These are phyloP conservation scores for Megalonaias nervosa DNA, from an alignment of 1,140 invertebrate species.

Conservation along the genomic window DNA sequence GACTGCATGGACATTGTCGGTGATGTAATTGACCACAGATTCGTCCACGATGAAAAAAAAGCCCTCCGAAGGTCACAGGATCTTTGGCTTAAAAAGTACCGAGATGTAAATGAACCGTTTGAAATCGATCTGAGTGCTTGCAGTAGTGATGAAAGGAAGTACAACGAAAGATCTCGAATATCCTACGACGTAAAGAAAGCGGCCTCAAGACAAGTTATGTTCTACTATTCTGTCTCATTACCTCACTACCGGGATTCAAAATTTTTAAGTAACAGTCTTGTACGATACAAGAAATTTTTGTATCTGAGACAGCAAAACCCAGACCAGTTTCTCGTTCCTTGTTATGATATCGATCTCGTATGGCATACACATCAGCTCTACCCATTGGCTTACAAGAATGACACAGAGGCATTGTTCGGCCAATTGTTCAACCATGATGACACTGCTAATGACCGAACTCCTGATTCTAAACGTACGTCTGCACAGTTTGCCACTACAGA, in stretches of 20 bases:
- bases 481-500: constrained; percentile 34
- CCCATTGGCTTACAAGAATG: constrained; percentile 60
- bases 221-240: constrained; percentile 70
- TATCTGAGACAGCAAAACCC: constrained; percentile 66
- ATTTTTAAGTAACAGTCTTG: constrained; percentile 66
- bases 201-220: constrained; percentile 63
- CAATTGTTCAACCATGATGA: constrained; percentile 67
- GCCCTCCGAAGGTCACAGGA: neutral
- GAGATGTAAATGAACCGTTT: constrained; percentile 5
- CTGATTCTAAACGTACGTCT: constrained; percentile 59
- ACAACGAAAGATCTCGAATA: constrained; percentile 3
- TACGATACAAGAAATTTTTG: constrained; percentile 70
- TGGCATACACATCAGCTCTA: constrained; percentile 72
- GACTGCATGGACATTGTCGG: constrained; percentile 68
- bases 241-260: constrained; percentile 68
- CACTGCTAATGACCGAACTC: constrained; percentile 66
- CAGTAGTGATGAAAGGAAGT: neutral
- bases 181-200: constrained; percentile 66
- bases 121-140: neutral
- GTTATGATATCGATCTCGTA: constrained; percentile 72
- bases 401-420: constrained; percentile 67
- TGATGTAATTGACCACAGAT: constrained; percentile 66
- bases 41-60: too few species aligned
- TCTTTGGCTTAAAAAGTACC: constrained; percentile 18
- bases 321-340: constrained; percentile 70